Conservation (phyloP, 2,797 vertebrate genomes). For the Zalophus californianus region DNA sequence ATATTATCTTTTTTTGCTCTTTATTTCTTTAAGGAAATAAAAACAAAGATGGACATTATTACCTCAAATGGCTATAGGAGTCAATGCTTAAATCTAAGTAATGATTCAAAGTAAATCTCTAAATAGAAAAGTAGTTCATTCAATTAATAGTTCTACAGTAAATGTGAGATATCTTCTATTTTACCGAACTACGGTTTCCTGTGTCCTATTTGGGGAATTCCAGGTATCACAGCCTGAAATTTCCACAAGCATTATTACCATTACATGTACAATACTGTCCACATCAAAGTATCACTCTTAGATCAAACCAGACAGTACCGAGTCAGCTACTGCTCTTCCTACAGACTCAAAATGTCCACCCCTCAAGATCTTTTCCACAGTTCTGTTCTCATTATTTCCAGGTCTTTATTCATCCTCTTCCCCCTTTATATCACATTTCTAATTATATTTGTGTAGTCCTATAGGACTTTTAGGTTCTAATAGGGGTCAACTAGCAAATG, state of each 20-base stretch:
- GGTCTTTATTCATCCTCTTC: neutral
- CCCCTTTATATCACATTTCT: neutral
- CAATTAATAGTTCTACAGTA: neutral
- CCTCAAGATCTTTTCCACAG: neutral
- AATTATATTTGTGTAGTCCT: neutral
- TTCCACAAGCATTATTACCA: neutral
- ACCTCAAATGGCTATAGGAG: neutral
- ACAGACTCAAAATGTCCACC: neutral
- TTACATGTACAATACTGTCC: neutral
- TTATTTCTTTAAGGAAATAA: neutral
- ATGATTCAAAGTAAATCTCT: neutral
- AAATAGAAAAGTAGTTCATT: neutral
- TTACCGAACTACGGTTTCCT: neutral
- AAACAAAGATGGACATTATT: neutral
- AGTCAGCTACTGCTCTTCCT: neutral
- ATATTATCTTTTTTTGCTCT: neutral
- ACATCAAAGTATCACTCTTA: neutral
- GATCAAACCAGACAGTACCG: neutral
- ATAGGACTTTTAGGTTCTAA: neutral
- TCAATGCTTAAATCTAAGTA: neutral
- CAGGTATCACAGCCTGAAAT: neutral
- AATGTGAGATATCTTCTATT: neutral
- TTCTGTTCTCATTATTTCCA: neutral
- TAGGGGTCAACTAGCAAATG: neutral
- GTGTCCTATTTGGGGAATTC: neutral